Base-by-base conservation (phyloP, 2,113 vertebrate genomes). In the Strigops habroptila region DNA sequence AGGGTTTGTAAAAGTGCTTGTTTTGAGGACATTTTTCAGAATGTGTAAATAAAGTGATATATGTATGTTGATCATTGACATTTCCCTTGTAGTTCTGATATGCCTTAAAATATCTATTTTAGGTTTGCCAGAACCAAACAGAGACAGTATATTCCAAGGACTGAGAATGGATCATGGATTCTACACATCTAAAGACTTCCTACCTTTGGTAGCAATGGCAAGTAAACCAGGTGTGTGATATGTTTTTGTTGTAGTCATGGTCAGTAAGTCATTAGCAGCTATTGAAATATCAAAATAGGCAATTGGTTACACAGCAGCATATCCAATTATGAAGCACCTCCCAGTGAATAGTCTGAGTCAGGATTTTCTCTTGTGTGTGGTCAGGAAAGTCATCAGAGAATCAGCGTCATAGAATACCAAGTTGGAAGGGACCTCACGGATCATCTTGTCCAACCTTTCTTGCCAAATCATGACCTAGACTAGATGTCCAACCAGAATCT, bases 91-190 rank as follows among this genome's bases (percentile, higher is more conserved):
- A 62, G 41, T 86, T 90, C 88, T 89, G 22, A 88, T 75, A 19
- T 35, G 15, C 53, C 88, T 69, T 64, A 74, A 86, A 90, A 94
- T 87, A 57, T 28, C 43, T 94, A 6, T 78, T 75, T 91, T 93
- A 99, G 99, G 99, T 97, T 98, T 99, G 55, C 99, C 99, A 37
- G 98, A 99, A 89, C 98, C 99, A 70, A 99, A 99, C 73, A 98
- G 97, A 97, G 98, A 99, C 81, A 44, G 69, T 46, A 97, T 99
- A 87, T 99, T 99, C 91, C 84, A 98, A 90, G 98, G 97, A 88
- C 95, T 99, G 88, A 98, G 93, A 25, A 95, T 95, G 77, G 97
- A 98, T 77, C 98, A 99, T 86, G 99, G 99, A 25, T 99, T 99
- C 97, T 99, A 98, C 86, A 99, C 98, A 27, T 99, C 98, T 51